Evolutionary conservation across 2,888 invertebrate genomes (phyloP), one percentile per base, ranked within the genome.

Genomic region (Octonoba sinensis): DNA sequence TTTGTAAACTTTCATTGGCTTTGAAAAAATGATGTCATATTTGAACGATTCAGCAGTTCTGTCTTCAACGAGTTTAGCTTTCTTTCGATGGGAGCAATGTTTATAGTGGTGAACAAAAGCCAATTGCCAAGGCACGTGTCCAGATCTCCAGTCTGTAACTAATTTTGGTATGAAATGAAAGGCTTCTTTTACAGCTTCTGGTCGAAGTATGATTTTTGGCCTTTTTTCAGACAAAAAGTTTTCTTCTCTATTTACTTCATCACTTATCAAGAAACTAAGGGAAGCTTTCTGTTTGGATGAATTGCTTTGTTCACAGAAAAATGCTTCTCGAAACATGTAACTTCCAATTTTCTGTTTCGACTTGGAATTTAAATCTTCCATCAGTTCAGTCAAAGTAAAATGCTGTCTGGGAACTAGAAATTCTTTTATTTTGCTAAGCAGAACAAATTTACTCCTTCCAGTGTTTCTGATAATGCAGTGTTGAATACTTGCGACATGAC

Each of bases 361-460:
- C 12, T 15, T 44, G 6, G 69, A 18, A 36, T 20, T 49, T 16
- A 70, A 20, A 20, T 70, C 69, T 22, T 56, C 22, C 57, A 70
- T 70, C 15, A 70, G 46, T 57, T 70, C 69, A n/a, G 22, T 36
- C 20, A 70, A 22, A 20, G 56, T 44, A 44, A 57, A 70, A 20
- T 70, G 69, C 16, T 70, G 56, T 46, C 69, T 18, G 3, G 69
- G 69, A 20, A 70, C 57, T 15, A 70, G 69, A 57, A 70, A 70
- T 46, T 70, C 69, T 16, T 70, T 44, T 27, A 70, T 16, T 13
- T 56, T 27, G 27, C 27, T 20, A 18, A 54, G 22, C 1, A 70
- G 22, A 57, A 70, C 57, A 27, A 27, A 57, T 44, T 70, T 57
- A 12, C 22, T 51, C 15, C 22, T 49, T 20, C 47, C 46, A 3